phyloP scores from a whole-genome alignment of 2,113 vertebrate genomes.

The Brachypteracias leptosomus region DNA sequence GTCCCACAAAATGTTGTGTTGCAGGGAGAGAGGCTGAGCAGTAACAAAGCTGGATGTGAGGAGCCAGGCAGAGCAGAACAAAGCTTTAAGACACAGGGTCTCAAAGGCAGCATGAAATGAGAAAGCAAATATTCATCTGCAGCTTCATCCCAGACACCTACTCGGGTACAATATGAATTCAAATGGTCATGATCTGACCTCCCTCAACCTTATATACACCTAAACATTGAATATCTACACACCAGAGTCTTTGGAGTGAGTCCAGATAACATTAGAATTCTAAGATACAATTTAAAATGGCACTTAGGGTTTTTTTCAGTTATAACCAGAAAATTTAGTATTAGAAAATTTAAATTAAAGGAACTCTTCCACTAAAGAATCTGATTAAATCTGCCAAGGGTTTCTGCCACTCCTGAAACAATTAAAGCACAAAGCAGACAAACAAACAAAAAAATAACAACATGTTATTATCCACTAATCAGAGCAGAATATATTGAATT shows the following conservation, averaged over 20 bases:
- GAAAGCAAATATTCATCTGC: neutral
- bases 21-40: neutral
- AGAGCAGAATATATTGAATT: neutral
- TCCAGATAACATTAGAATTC: neutral
- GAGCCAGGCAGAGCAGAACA: neutral
- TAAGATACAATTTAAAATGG: neutral
- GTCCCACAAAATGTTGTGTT: neutral
- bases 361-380: neutral
- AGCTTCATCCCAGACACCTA: neutral
- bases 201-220: neutral
- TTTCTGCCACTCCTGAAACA: neutral
- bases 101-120: neutral
- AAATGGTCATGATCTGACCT: neutral
- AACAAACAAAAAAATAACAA: neutral
- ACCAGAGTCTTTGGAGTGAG: neutral
- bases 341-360: neutral
- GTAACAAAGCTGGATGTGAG: neutral
- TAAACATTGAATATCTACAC: neutral
- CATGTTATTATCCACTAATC: neutral
- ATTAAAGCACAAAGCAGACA: neutral
- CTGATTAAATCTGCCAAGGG: neutral
- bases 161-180: neutral
- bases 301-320: neutral
- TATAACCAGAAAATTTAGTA: neutral
- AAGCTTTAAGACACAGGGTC: neutral